Percentiles rank a stretch among this genome's conserved stretches.
phyloP scores from a whole-genome alignment of 2,113 vertebrate genomes.

The Eulemur rufifrons region DNA sequence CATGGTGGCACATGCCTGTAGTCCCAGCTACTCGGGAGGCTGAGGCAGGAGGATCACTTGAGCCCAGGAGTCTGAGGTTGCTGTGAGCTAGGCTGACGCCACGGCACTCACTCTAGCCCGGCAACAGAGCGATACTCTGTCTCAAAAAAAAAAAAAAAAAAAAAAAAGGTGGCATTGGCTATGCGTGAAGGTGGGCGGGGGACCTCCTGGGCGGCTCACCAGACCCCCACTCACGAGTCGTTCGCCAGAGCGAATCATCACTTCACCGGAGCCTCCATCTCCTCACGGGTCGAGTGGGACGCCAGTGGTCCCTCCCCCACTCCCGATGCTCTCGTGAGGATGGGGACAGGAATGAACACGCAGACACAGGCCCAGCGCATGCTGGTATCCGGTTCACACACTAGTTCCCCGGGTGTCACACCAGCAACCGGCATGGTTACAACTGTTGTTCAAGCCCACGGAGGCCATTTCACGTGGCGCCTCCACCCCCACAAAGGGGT shows the following conservation, averaged over 20 bases:
- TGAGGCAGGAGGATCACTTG: too few relatives aligned
- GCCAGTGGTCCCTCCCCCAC: too few relatives aligned
- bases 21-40: too few relatives aligned
- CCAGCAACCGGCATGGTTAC: rapidly evolving
- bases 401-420: rapidly evolving
- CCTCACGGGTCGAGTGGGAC: background rate
- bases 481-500: background rate
- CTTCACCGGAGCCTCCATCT: background rate
- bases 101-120: too few relatives aligned
- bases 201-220: background rate
- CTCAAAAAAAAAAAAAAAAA: too few relatives aligned
- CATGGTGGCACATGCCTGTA: too few relatives aligned
- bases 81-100: too few relatives aligned
- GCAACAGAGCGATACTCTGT: too few relatives aligned
- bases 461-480: background rate
- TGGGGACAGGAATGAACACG: background rate
- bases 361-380: background rate
- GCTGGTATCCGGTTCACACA: rapidly evolving
- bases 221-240: rapidly evolving
- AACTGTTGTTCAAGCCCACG: background rate
- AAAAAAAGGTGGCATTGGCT: background rate
- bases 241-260: background rate
- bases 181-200: background rate
- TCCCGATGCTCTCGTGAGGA: background rate
- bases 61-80: too few relatives aligned